phyloP scores from a whole-genome alignment of 2,113 vertebrate genomes.

The Petromus typicus region DNA sequence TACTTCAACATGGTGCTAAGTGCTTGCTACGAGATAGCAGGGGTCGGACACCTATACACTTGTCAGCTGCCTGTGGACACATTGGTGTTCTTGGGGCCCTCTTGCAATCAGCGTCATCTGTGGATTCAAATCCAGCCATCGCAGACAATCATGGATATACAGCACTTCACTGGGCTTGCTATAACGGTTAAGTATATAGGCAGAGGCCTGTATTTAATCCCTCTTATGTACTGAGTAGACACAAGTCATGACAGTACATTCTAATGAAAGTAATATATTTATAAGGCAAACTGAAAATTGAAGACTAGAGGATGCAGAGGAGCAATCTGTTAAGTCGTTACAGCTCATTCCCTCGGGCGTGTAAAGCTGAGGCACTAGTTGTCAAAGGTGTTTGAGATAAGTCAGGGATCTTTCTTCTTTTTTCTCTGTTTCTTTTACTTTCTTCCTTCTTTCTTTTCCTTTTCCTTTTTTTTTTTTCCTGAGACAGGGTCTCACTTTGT shows the following conservation, averaged over 20 bases:
- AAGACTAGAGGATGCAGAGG: neutral
- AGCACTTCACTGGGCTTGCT: slow-evolving; percentile 99
- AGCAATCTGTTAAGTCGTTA: neutral
- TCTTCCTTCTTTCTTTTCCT: neutral
- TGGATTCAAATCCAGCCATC: slow-evolving; percentile 90
- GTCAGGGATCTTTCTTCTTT: neutral
- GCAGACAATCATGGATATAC: slow-evolving; percentile 98
- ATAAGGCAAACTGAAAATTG: neutral
- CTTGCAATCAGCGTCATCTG: slow-evolving; percentile 93
- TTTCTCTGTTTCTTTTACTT: neutral
- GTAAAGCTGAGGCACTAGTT: neutral
- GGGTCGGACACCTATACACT: slow-evolving; percentile 95
- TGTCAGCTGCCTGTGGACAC: slow-evolving; percentile 97
- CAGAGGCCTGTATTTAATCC: neutral
- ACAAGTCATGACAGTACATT: neutral
- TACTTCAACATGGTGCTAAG: slow-evolving; percentile 96
- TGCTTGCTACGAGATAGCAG: slow-evolving; percentile 93
- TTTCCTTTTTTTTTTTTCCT: too few species aligned
- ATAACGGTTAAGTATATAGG: slow-evolving; percentile 92
- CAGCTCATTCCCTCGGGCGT: neutral
- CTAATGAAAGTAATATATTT: neutral
- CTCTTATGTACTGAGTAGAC: neutral
- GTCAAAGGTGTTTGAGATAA: slow-evolving; percentile 2
- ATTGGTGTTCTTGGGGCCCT: slow-evolving; percentile 96
- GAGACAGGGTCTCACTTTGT: too few species aligned